A percentile compares a stretch with the other conserved stretches of the same genome.
These are phyloP conservation scores for Rhamphomyia laevipes DNA, from an alignment of 2,888 invertebrate genomes.

Conservation along the genomic window DNA sequence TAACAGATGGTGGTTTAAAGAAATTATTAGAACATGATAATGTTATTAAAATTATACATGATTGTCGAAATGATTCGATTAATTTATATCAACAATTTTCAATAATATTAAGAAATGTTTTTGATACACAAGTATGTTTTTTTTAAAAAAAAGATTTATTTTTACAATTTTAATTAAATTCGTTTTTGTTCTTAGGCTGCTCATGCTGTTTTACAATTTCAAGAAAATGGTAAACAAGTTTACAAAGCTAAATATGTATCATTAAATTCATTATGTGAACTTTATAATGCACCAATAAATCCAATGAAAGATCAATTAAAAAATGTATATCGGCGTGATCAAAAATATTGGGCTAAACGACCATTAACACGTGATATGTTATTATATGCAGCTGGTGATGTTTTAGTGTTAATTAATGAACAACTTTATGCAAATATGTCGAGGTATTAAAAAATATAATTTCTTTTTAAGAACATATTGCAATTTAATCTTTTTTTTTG, in stretches of 20 bases:
- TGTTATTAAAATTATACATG: conserved; percentile 83
- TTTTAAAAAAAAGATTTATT: too few relatives aligned
- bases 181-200: conserved; percentile 48
- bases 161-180: not conserved
- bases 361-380: conserved; percentile 86
- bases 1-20: conserved; percentile 66
- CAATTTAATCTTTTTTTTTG: conserved; percentile 20
- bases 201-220: conserved; percentile 81
- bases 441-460: conserved; percentile 31
- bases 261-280: conserved; percentile 80
- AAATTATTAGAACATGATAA: conserved; percentile 66
- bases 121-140: conserved; percentile 66
- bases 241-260: conserved; percentile 91
- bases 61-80: conserved; percentile 82
- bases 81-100: conserved; percentile 79
- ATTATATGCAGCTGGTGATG: conserved; percentile 81
- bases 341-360: conserved; percentile 78
- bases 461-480: not conserved
- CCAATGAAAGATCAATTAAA: conserved; percentile 85
- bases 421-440: conserved; percentile 65
- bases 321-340: conserved; percentile 73
- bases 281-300: conserved; percentile 77
- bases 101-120: conserved; percentile 70
- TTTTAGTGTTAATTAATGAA: conserved; percentile 74
- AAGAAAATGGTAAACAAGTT: conserved; percentile 80